Evolutionary conservation across 2,113 vertebrate species (phyloP), one percentile per base, ranked within the genome.

Genomic region (Notothenia rossii): DNA sequence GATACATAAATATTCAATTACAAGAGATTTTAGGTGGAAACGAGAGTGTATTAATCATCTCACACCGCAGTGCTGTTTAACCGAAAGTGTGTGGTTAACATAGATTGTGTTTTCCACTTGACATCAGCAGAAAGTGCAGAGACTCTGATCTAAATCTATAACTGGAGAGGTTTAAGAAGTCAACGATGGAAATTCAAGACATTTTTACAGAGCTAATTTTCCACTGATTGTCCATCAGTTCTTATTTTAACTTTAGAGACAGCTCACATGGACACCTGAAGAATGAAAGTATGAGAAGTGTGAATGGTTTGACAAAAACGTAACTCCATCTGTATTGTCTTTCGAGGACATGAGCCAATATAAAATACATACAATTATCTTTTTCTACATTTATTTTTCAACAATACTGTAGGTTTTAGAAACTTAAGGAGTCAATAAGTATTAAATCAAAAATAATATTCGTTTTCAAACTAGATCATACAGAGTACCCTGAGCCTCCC

Each of bases 91-190:
- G 49, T 53, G 55, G 12, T 33, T 71, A 15, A 60, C 43, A 63
- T 6, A 64, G 33, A 72, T 60, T 14, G 13, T 72, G 66, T 81
- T 75, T 83, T 88, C 63, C 72, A 29, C 71, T 75, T 50, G 53
- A 82, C 61, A 69, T 82, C 55, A 73, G 69, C 65, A 83, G 40
- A 75, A 75, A 74, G 5, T 22, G 13, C 6, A 55, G 11, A 12
- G 22, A 10, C 3, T 17, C 3, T 67, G 10, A 9, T 14, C 6
- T 20, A 0, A 56, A 56, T 46, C 22, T 72, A 71, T 75, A 54
- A 59, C 70, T 74, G 40, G 2, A 14, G 49, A 59, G 4, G 49
- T 75, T 78, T 75, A 54, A 71, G 1, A 46, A 62, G 54, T 64
- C 62, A 76, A 1, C 0, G 7, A 20, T 0, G 20, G 43, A 69